These are phyloP conservation scores for Rhodophaea formosa DNA, from an alignment of 2,888 invertebrate species.

Conservation along the genomic window DNA sequence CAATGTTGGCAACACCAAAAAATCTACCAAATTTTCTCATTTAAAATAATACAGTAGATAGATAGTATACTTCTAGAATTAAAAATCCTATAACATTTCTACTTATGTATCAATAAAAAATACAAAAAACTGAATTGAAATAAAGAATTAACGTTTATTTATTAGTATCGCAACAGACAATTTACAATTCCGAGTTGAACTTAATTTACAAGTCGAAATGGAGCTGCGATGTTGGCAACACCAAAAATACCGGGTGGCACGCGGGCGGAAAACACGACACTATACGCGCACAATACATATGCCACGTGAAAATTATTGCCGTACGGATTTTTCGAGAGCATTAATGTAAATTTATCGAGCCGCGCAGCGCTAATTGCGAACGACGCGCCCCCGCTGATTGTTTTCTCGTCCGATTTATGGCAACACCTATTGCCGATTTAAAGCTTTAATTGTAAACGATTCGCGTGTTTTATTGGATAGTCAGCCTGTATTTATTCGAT, in stretches of 20 bases:
- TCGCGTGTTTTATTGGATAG: slow-evolving; percentile 81
- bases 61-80: no score
- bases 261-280: not conserved
- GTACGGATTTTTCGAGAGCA: slow-evolving; percentile 78
- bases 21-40: no score
- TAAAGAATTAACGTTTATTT: slow-evolving; percentile 4
- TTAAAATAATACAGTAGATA: no score
- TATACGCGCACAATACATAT: slow-evolving; percentile 41
- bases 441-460: slow-evolving; percentile 81
- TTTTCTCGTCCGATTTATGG: slow-evolving; percentile 79
- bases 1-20: slow-evolving; percentile 17
- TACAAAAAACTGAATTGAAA: not conserved
- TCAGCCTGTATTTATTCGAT: slow-evolving; percentile 73
- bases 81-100: no score
- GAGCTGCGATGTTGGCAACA: slow-evolving; percentile 17
- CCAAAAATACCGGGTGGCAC: slow-evolving; percentile 4
- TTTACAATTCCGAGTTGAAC: slow-evolving; percentile 10
- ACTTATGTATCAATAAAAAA: not conserved
- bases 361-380: slow-evolving; percentile 78
- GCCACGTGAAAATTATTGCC: slow-evolving; percentile 77
- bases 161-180: slow-evolving; percentile 12
- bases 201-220: slow-evolving; percentile 17
- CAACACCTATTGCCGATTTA: slow-evolving; percentile 82
- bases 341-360: slow-evolving; percentile 81
- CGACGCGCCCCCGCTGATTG: slow-evolving; percentile 79